Evolutionary conservation across 2,113 vertebrate species (phyloP), one percentile per base, ranked within the genome.

Genomic region (Cinclus cinclus): DNA sequence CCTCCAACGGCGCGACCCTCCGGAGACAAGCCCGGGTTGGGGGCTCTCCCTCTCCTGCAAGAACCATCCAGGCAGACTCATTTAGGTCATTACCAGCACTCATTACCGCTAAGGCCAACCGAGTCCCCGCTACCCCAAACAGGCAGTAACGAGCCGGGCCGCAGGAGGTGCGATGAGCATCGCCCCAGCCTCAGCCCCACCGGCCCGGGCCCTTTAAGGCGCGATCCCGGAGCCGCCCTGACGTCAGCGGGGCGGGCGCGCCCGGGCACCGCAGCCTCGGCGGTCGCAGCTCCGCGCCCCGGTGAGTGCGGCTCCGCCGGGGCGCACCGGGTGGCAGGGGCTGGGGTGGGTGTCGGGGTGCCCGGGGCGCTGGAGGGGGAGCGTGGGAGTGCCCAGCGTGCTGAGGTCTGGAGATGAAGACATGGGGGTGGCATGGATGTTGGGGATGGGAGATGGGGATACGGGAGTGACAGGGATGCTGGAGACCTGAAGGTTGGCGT

Each of bases 241-340:
- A 90, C 92, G 95, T 96, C 95, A 96, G 74, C 64, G 85, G 90
- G 90, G 83, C 83, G 80, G 92, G 92, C 64, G 73, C 83, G 59
- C 87, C 31, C 89, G 52, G 94, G 86, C 83, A 83, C 86, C 77
- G 77, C 86, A 89, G 77, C 76, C 86, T 53, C 59, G 67, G 76
- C 76, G 86, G 92, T 46, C 79, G 94, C 83, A 85, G 83, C 89
- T 65, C 89, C 67, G 92, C 24, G 63, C n/a, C 81, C 77, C 64
- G 81, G 83, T 58, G 94, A 92, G 89, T 11, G 62, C 65, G 22
- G 83, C 52, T 89, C 68, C 31, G 10, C 37, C 68, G 85, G 76
- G 67, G 79, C 47, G 63, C 80, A 42, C 56, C 13, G 80, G 41
- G 71, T 11, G 58, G 21, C 49, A 49, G 27, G 5, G 77, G 52